Evolutionary conservation across 2,888 invertebrate genomes (phyloP), one percentile per base, ranked within the genome.

Genomic region (Brenthis hecate): DNA sequence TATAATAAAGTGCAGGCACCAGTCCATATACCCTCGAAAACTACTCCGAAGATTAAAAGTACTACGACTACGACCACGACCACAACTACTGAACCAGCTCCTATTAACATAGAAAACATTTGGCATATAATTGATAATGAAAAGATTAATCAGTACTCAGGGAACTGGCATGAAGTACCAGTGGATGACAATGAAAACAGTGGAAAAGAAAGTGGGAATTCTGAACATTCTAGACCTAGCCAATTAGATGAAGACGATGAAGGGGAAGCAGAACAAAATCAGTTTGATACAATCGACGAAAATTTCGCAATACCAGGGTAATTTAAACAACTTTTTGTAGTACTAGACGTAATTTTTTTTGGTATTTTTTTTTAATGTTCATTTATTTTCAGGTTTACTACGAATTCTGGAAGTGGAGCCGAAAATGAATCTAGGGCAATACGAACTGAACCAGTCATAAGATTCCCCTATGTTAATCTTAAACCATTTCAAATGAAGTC

Each of bases 401-500:
- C 88, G 28, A 87, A 86, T 76, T 80, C 88, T 66, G 91, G 86
- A 23, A 89, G 84, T 67, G 89, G 85, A 73, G 91, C 81, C 19
- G 92, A 92, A 79, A 92, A 92, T 69, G 92, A 92, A 80, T 92
- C 92, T 11, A 80, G 92, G 72, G 92, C 92, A 6, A 92, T 92
- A 71, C 84, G 88, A 13, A 91, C 89, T 2, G 91, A 92, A 75
- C 84, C 83, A 11, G 87, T 91, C 68, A 80, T 87, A 16, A 85
- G 87, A 14, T 92, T 92, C 71, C 92, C 92, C 11, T 92, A 92
- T 66, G 80, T 92, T 0, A 91, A 89, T 73, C 80, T 92, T 36
- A 92, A 92, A 73, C 91, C 92, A 13, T 91, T 90, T 57, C 88
- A 88, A 80, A 84, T 92, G 77, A 92, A 91, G 76, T 84, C 81